Evolutionary conservation across 2,797 vertebrate species (phyloP).

Genomic region (Spinus olivaceus): DNA sequence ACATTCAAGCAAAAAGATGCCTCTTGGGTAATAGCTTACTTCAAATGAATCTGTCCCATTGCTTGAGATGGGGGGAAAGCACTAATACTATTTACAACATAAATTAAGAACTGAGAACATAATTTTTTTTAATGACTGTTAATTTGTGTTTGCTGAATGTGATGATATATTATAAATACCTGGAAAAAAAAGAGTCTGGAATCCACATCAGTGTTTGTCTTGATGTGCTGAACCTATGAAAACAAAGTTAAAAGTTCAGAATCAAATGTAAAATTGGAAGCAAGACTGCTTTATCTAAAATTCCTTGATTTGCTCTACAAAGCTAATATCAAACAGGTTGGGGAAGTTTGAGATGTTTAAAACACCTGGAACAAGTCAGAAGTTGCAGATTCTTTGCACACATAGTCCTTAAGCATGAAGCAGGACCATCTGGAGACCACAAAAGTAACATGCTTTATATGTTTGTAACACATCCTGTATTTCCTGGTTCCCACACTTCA

Average conservation of each 20-base stretch:
- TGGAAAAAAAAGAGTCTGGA: slow-evolving; percentile 99
- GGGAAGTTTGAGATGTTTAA: background rate
- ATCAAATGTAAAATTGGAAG: background rate
- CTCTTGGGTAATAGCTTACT: background rate
- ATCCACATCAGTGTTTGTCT: slow-evolving; percentile 99
- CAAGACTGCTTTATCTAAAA: background rate
- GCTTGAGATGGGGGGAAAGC: background rate
- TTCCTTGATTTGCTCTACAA: background rate
- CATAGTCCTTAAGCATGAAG: background rate
- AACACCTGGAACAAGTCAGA: background rate
- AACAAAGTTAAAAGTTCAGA: slow-evolving; percentile 18
- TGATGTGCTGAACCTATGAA: slow-evolving; percentile 93
- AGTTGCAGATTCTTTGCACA: background rate
- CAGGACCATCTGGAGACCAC: background rate
- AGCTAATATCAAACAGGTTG: background rate
- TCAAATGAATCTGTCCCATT: background rate
- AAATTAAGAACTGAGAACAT: background rate
- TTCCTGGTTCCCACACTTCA: background rate
- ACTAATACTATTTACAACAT: background rate
- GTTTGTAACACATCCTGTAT: background rate
- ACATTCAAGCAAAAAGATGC: background rate
- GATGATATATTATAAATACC: slow-evolving; percentile 75
- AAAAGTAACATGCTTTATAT: background rate
- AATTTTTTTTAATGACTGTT: background rate
- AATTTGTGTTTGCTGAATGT: background rate